phyloP scores from a whole-genome alignment of 2,888 invertebrate species.

The Eumacrocentrus americanus region DNA sequence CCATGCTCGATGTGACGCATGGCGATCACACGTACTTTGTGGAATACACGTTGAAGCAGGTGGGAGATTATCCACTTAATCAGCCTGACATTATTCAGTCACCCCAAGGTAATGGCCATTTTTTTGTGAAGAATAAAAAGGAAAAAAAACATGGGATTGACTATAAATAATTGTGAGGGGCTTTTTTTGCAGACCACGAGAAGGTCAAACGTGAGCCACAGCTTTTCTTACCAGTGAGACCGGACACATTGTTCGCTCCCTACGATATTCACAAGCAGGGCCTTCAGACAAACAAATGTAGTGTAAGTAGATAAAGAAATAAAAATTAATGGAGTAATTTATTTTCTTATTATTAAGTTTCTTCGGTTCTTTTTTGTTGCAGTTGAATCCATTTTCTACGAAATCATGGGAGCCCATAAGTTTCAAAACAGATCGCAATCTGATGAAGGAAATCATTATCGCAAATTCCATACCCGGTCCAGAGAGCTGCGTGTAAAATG shows the following conservation, averaged over 20 bases:
- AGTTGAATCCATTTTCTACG: slow-evolving; percentile 60
- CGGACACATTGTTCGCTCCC: slow-evolving; percentile 59
- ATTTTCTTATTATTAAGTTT: not conserved
- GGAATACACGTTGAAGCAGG: slow-evolving; percentile 78
- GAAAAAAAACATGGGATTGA: too few species aligned
- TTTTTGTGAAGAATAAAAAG: too few species aligned
- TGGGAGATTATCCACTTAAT: slow-evolving; percentile 58
- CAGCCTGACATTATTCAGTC: slow-evolving; percentile 84
- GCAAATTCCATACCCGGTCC: slow-evolving; percentile 86
- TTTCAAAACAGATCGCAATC: slow-evolving; percentile 59
- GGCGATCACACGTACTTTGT: slow-evolving; percentile 85
- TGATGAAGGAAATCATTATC: slow-evolving; percentile 67
- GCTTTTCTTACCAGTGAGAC: slow-evolving; percentile 59
- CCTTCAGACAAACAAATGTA: slow-evolving; percentile 58
- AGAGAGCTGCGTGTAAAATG: slow-evolving; percentile 78
- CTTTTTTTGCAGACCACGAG: slow-evolving; percentile 58
- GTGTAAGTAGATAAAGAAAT: slow-evolving; percentile 49
- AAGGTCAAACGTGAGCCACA: slow-evolving; percentile 58
- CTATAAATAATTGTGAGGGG: too few species aligned
- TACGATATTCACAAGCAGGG: slow-evolving; percentile 60
- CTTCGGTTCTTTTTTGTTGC: slow-evolving; percentile 15
- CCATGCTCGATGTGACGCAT: slow-evolving; percentile 77
- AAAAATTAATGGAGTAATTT: not conserved
- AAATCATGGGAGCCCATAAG: slow-evolving; percentile 61
- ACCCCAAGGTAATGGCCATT: slow-evolving; percentile 64